Percentiles rank a stretch among this genome's conserved stretches.
Evolutionary conservation across 2,797 vertebrate species (phyloP).

Genomic region (Sebastes paucispinis): DNA sequence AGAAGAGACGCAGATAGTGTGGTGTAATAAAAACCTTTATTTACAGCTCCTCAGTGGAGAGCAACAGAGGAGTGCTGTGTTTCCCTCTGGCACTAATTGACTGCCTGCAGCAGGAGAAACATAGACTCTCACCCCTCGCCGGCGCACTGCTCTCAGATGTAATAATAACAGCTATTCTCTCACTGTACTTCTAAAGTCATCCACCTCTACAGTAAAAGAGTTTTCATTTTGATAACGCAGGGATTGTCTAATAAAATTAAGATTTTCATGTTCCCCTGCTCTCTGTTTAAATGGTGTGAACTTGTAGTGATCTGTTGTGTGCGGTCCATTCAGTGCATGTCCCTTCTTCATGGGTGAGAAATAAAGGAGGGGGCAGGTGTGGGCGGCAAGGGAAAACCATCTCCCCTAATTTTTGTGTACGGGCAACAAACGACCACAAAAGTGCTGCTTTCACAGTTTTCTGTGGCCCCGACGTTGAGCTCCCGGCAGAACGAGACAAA

Average conservation of each 20-base stretch:
- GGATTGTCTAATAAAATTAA: slow-evolving; percentile 54
- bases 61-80: slow-evolving; percentile 76
- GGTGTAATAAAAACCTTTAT: slow-evolving; percentile 85
- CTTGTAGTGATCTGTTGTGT: slow-evolving; percentile 63
- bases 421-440: slow-evolving; percentile 84
- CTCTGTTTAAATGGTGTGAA: slow-evolving; percentile 34
- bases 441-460: slow-evolving; percentile 88
- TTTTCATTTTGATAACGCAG: slow-evolving; percentile 59
- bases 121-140: slow-evolving; percentile 68
- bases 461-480: slow-evolving; percentile 74
- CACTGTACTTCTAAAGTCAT: slow-evolving; percentile 54
- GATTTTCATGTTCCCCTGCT: slow-evolving; percentile 25
- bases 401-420: slow-evolving; percentile 78
- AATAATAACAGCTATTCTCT: slow-evolving; percentile 71
- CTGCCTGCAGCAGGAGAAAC: slow-evolving; percentile 79
- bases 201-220: slow-evolving; percentile 36
- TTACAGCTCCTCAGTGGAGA: slow-evolving; percentile 82
- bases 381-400: slow-evolving; percentile 65
- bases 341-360: slow-evolving; percentile 68
- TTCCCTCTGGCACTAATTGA: slow-evolving; percentile 82
- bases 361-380: slow-evolving; percentile 51
- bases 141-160: slow-evolving; percentile 69
- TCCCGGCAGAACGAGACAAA: slow-evolving; percentile 80
- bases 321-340: slow-evolving; percentile 73
- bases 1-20: slow-evolving; percentile 77